phyloP scores from a whole-genome alignment of 30 jellyfish, hydroid and myxozoan genomes.

The Mastigias papua region DNA sequence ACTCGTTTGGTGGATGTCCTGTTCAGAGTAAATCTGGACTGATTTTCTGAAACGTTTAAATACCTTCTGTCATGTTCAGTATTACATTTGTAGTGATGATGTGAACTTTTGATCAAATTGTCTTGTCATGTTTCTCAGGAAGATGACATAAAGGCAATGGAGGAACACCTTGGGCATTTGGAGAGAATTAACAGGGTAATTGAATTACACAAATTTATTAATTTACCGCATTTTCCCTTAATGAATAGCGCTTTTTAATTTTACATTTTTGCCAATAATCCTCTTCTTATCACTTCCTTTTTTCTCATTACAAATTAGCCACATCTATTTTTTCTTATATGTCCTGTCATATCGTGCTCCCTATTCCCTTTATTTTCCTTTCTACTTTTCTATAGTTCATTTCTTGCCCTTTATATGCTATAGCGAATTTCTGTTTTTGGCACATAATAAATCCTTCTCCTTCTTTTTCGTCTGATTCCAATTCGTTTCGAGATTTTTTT shows the following conservation, averaged over 20 bases:
- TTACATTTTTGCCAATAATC: background rate
- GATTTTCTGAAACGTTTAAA: too few species aligned
- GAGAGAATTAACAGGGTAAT: constrained; percentile 35
- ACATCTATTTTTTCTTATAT: background rate
- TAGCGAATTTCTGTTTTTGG: background rate
- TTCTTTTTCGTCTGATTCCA: too few species aligned
- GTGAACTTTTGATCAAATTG: background rate
- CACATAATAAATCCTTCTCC: background rate
- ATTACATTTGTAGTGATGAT: too few species aligned
- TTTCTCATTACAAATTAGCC: background rate
- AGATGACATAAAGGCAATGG: constrained; percentile 40
- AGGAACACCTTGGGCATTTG: constrained; percentile 25
- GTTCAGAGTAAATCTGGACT: too few species aligned
- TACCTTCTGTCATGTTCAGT: too few species aligned
- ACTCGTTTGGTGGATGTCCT: too few species aligned
- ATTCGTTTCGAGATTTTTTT: too few species aligned
- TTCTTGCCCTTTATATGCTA: background rate
- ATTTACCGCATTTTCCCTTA: too few species aligned
- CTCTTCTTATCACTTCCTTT: background rate
- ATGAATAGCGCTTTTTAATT: background rate
- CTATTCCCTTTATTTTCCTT: background rate
- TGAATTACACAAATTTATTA: too few species aligned
- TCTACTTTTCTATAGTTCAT: too few species aligned
- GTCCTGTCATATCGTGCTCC: background rate
- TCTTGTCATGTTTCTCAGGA: constrained; percentile 16